Evolutionary conservation across 53 echinoderm and acorn worm genomes (phyloP).

Genomic region (Temnopleurus reevesii): DNA sequence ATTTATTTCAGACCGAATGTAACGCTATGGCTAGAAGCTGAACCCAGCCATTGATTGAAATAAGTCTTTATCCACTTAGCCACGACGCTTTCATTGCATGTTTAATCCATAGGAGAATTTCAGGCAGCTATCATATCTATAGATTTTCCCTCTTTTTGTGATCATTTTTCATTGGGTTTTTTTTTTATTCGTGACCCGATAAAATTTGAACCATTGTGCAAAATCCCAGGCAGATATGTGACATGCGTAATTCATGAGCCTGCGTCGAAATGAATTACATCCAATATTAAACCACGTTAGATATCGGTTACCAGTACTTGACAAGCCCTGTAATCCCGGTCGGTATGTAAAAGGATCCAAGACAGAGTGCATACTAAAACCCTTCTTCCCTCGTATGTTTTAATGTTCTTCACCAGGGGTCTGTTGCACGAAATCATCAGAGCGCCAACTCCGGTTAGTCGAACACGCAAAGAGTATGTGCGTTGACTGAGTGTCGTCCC

Average conservation of each 20-base stretch:
- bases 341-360: not conserved
- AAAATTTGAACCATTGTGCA: not conserved
- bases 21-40: no score
- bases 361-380: not conserved
- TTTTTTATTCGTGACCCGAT: not conserved
- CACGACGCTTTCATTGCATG: no score
- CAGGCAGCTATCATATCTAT: no score
- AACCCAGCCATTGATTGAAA: no score
- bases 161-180: not conserved
- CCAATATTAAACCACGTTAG: not conserved
- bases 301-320: not conserved
- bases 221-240: not conserved
- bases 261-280: constrained; percentile 15
- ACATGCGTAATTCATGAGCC: constrained; percentile 22
- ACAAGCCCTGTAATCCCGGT: not conserved
- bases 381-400: not conserved
- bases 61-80: no score
- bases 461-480: no score
- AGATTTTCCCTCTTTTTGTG: no score
- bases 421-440: not conserved
- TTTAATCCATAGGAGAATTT: no score
- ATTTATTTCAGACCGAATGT: no score
- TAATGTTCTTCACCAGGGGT: not conserved
- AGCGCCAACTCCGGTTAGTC: not conserved
- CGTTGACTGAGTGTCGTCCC: no score